A percentile compares a stretch with the other conserved stretches of the same genome.
Evolutionary conservation across 2,797 vertebrate genomes (phyloP).

Genomic region (Gadopsis bispinosus): DNA sequence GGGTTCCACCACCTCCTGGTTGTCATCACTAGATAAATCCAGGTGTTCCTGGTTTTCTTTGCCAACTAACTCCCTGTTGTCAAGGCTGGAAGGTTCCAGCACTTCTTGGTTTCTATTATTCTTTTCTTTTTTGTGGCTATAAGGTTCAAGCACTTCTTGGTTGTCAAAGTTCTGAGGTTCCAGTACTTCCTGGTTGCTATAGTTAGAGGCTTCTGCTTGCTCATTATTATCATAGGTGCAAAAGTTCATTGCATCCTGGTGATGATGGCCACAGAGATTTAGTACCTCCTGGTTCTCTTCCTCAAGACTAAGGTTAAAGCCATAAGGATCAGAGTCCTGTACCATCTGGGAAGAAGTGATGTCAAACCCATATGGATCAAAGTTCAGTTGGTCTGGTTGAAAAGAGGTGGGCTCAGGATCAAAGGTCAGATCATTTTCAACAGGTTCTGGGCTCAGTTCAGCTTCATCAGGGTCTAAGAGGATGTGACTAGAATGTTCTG

Average conservation of each 20-base stretch:
- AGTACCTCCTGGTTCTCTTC: conserved; percentile 75
- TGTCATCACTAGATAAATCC: conserved; percentile 52
- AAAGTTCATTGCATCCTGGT: conserved; percentile 49
- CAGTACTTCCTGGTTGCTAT: conserved; percentile 59
- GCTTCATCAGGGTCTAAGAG: conserved; percentile 77
- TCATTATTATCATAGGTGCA: conserved; percentile 47
- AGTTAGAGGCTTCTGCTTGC: conserved; percentile 40
- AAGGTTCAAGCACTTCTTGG: conserved; percentile 68
- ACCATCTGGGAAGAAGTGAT: conserved; percentile 52
- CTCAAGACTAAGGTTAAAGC: conserved; percentile 79
- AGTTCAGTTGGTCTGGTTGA: conserved; percentile 52
- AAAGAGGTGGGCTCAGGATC: conserved; percentile 57
- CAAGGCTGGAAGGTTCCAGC: conserved; percentile 31
- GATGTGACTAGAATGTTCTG: conserved; percentile 78
- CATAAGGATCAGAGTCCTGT: conserved; percentile 74
- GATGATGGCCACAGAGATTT: conserved; percentile 44
- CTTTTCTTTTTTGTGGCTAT: conserved; percentile 46
- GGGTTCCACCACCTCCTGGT: conserved; percentile 66
- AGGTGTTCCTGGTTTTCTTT: conserved; percentile 60
- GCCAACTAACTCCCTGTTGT: conserved; percentile 19
- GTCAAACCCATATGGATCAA: conserved; percentile 64
- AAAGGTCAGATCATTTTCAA: conserved; percentile 62
- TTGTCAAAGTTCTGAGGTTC: conserved; percentile 59
- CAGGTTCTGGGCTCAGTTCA: conserved; percentile 65
- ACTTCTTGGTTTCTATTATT: conserved; percentile 64